Evolutionary conservation across 2,888 invertebrate species (phyloP).

Genomic region (Metopia argyrocephala): DNA sequence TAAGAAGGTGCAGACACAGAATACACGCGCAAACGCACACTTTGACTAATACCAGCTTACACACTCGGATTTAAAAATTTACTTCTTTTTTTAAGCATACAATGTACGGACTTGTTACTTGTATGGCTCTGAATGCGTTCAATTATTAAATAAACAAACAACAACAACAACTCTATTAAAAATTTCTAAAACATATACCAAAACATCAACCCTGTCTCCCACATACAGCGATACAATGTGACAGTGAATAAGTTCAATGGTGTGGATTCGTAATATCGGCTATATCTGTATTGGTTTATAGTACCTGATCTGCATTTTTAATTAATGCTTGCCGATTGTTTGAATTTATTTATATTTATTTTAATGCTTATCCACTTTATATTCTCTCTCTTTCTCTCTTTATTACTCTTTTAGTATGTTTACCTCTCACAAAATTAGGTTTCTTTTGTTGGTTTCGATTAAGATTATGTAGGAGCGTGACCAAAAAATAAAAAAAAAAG

Average conservation of each 20-base stretch:
- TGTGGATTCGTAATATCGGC: conserved; percentile 57
- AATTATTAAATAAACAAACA: conserved; percentile 26
- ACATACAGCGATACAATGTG: conserved; percentile 2
- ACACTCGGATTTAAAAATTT: conserved; percentile 48
- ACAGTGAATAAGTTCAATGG: conserved; percentile 27
- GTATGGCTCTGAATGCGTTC: conserved; percentile 52
- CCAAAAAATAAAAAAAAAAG: conserved; percentile 24
- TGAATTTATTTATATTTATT: conserved; percentile 28
- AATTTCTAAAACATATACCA: conserved; percentile 13
- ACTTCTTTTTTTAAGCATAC: conserved; percentile 41
- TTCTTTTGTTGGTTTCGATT: conserved; percentile 46
- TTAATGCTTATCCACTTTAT: conserved; percentile 50
- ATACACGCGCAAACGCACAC: conserved; percentile 1
- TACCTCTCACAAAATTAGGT: conserved; percentile 33
- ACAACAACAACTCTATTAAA: background rate
- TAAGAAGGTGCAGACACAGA: conserved; percentile 52
- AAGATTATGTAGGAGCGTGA: conserved; percentile 51
- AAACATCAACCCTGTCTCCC: background rate
- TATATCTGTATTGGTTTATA: conserved; percentile 49
- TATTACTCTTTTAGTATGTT: background rate
- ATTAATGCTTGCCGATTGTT: conserved; percentile 56
- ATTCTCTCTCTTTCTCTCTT: conserved; percentile 34
- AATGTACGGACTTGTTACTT: background rate
- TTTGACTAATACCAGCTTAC: no score
- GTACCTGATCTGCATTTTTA: conserved; percentile 64